Base-by-base conservation (phyloP, 2,113 vertebrate species). In the Mungos mungo region DNA sequence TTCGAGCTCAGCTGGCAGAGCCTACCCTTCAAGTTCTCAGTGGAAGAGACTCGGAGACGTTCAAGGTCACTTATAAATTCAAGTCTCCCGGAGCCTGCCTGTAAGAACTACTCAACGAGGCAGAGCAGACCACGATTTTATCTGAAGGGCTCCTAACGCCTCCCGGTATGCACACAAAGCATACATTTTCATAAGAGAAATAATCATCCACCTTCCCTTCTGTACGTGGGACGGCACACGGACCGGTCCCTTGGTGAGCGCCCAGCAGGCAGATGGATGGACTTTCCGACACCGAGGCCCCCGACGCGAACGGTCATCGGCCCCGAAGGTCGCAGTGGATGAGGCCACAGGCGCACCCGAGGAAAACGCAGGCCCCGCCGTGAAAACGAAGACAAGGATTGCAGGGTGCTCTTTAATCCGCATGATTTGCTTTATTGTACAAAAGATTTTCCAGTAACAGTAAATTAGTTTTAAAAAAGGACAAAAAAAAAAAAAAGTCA, bases 401-500 rank as follows among this genome's bases (percentile, higher is more conserved):
- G 31, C 82, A 88, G 92, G 31, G 2, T 83, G 79, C 15, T 94
- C 92, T 77, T 95, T 9, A 69, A 91, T 97, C 96, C 1, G 74
- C 60, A 65, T 21, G 69, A 79, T 35, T 35, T 96, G 86, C 79
- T 98, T 98, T 98, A 97, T 97, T 98, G 85, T 97, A 98, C 90
- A 98, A 98, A 98, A 97, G 96, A 81, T 97, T 97, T 97, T 97
- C 97, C 97, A 98, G 91, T 86, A 87, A 96, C 85, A 96, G 94
- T 96, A 97, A 98, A 95, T 97, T 97, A 95, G 89, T 96, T 98
- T 69, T 88, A 31, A 84, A 86, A 98, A 93, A 91, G 92, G 96
- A 89, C 69, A 29, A 71, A 86, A 97, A 85, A 29, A 71, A 86
- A 97, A 85, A 97, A 97, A 93, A 96, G 93, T 97, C 88, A 60